Evolutionary conservation across 2,113 vertebrate genomes (phyloP).

Genomic region (Callorhinus ursinus): DNA sequence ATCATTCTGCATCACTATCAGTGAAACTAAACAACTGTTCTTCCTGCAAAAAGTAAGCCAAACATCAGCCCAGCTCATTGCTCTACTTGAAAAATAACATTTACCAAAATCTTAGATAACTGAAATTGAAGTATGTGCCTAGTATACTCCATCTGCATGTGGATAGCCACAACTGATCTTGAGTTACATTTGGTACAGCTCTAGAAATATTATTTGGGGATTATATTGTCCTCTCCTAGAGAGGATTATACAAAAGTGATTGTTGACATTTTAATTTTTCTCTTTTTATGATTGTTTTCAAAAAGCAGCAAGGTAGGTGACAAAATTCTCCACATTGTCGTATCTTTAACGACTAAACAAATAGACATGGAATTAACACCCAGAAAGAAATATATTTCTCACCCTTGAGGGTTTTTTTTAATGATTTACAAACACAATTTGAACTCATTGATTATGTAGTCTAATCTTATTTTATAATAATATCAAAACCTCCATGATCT

Average conservation of each 20-base stretch:
- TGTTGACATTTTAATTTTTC: not conserved
- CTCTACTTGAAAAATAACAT: slow-evolving; percentile 9
- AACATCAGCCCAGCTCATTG: not conserved
- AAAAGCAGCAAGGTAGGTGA: not conserved
- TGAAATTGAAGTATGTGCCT: not conserved
- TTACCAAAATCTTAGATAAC: slow-evolving; percentile 7
- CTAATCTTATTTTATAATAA: not conserved
- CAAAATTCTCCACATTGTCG: not conserved
- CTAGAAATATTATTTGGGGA: not conserved
- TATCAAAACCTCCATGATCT: not conserved
- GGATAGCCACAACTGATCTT: not conserved
- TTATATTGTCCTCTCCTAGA: not conserved
- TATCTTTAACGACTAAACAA: not conserved
- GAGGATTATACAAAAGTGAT: not conserved
- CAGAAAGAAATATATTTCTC: not conserved
- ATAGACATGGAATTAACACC: not conserved
- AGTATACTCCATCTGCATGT: not conserved
- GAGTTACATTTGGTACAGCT: not conserved
- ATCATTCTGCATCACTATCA: not conserved
- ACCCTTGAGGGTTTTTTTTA: not conserved
- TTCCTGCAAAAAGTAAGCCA: not conserved
- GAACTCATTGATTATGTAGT: not conserved
- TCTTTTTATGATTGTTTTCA: not conserved
- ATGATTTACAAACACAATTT: not conserved
- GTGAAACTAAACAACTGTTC: not conserved